A percentile compares a stretch with the other conserved stretches of the same genome.
Evolutionary conservation across 1,140 invertebrate genomes (phyloP).

Genomic region (Dryas iulia): DNA sequence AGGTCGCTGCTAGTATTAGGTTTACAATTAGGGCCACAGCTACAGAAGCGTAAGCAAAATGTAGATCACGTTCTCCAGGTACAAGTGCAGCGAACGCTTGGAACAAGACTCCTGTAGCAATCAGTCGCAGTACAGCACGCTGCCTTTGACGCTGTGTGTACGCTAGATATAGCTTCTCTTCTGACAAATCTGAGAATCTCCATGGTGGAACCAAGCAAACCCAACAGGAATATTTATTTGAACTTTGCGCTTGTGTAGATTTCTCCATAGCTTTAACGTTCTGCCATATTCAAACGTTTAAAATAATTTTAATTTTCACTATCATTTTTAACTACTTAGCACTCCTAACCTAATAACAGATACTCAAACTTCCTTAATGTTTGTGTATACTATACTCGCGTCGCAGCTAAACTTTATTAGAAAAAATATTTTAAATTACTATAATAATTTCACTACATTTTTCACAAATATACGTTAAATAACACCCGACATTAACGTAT

Average conservation of each 20-base stretch:
- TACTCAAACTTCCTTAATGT: not conserved
- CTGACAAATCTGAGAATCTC: constrained; percentile 79
- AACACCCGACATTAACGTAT: not conserved
- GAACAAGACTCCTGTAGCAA: constrained; percentile 85
- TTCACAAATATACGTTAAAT: not conserved
- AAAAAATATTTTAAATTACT: not conserved
- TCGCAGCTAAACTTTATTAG: not conserved
- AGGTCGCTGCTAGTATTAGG: constrained; percentile 70
- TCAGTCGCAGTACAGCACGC: constrained; percentile 88
- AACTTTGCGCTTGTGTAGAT: constrained; percentile 41
- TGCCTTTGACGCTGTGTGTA: constrained; percentile 89
- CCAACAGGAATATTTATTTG: constrained; percentile 47
- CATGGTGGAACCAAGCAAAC: constrained; percentile 60
- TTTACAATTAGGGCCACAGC: constrained; percentile 81
- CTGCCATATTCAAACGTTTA: constrained; percentile 22
- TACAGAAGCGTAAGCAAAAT: constrained; percentile 74
- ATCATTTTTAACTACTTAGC: not conserved
- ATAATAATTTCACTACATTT: not conserved
- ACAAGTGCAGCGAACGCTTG: constrained; percentile 84
- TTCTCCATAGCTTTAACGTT: constrained; percentile 59
- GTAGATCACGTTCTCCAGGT: constrained; percentile 80
- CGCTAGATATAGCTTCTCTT: constrained; percentile 88
- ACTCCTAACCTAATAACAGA: not conserved
- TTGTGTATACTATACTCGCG: not conserved
- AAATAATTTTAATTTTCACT: constrained; percentile 1